Base-by-base conservation (phyloP, 2,888 invertebrate species). In the Harpagoxenus sublaevis region DNA sequence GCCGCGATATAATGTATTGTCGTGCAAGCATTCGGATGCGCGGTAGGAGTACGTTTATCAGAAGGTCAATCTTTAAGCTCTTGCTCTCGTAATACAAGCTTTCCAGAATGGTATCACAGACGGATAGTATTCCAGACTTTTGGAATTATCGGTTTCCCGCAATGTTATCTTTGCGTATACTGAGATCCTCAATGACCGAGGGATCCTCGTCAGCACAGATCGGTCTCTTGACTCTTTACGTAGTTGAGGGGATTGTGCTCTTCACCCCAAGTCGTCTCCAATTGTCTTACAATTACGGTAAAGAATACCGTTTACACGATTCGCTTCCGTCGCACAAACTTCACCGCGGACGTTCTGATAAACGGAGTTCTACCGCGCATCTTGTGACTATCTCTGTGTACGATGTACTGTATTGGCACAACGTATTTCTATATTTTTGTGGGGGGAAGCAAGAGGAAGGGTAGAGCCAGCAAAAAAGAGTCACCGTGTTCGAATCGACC, bases 391-490 rank as follows among this genome's bases (percentile, higher is more conserved):
- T 81, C 73, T 73, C 71, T 79, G 84, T 88, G 82, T 87, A 88
- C 48, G 83, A 53, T 74, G 86, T 86, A 89, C 79, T 89, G 87
- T 89, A 91, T 89, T 87, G 85, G 85, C 89, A 86, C 90, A 90
- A 90, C 86, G 84, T 90, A 90, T 88, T 55, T 83, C 31, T 88
- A 86, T 89, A 90, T 89, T 88, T 92, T 94, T 93, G 94, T 94
- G 94, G 94, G 95, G 95, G 95, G 94, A 95, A 95, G 95, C 95
- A 95, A 95, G 94, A 94, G 94, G 95, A 95, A 95, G 95, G 95
- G 95, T 95, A 95, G 95, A 95, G 95, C 95, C 95, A 95, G 95
- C 95, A 94, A 94, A 93, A 94, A 92, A 92, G 92, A 93, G 92
- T 93, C 90, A 89, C 90, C 90, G 90, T 88, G 75, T 88, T 90